Evolutionary conservation across 2,888 invertebrate species (phyloP).

Genomic region (Zelleria hepariella): DNA sequence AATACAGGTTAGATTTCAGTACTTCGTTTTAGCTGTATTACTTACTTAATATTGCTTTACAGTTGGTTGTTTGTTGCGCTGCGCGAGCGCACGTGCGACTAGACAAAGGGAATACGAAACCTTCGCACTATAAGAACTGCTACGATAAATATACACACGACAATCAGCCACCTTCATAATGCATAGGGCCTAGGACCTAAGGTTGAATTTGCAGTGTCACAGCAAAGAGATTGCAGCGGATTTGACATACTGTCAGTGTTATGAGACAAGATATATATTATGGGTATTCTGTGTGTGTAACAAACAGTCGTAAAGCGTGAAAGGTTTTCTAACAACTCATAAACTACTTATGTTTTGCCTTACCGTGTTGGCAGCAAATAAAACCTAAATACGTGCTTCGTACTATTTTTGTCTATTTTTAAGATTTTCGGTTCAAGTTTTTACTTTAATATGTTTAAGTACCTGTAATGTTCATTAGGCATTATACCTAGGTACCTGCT

Average conservation of each 20-base stretch:
- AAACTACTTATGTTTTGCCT: not conserved
- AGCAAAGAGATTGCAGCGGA: not conserved
- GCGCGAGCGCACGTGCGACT: conserved; percentile 28
- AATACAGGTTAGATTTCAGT: too few relatives aligned
- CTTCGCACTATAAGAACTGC: conserved; percentile 12
- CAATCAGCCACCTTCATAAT: not conserved
- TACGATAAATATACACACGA: not conserved
- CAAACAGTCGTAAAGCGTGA: not conserved
- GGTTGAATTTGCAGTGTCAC: not conserved
- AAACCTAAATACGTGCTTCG: too few relatives aligned
- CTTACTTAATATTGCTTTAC: not conserved
- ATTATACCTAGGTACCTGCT: too few relatives aligned
- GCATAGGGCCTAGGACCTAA: not conserved
- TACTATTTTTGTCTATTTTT: too few relatives aligned
- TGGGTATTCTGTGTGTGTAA: not conserved
- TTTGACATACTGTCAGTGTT: not conserved
- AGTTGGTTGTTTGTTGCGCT: not conserved
- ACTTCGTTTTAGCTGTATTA: not conserved
- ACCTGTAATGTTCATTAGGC: too few relatives aligned
- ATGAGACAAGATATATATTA: not conserved
- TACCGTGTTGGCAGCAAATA: too few relatives aligned
- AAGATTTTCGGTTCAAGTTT: too few relatives aligned
- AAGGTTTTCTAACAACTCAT: not conserved
- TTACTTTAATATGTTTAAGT: too few relatives aligned
- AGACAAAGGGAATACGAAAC: conserved; percentile 37